Base-by-base conservation (phyloP, 2,113 vertebrate species). In the Catharus bicknelli region DNA sequence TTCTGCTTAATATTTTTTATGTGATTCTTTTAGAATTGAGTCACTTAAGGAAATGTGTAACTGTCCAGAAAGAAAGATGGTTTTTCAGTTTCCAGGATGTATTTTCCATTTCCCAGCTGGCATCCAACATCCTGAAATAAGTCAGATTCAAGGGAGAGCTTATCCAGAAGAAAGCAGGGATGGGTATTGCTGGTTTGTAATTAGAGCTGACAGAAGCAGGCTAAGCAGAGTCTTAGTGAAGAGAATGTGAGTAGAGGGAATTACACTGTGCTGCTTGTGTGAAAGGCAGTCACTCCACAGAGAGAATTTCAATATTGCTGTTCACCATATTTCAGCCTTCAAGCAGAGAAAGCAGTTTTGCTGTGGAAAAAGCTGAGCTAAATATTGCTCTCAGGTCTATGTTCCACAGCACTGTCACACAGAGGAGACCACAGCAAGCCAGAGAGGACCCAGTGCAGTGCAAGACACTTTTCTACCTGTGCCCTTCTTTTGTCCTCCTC, bases 131-230 rank as follows among this genome's bases (percentile, higher is more conserved):
- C 68, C 63, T 80, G 67, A 86, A 90, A 53, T 63, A 83, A 92
- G 53, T 88, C 17, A 82, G 43, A 82, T 72, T 82, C 32, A 76
- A 93, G 48, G 19, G 32, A 83, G 83, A 75, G 26, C 45, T 83
- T 59, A 50, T 45, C 57, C 67, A 85, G 70, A 51, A 83, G 48
- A 53, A 72, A 83, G 19, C 0, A 0, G 59, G 16, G 61, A 18
- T 77, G 58, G 18, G n/a, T 76, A 14, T 20, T 55, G 62, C 72
- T 83, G 79, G 26, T 64, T 83, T 80, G 54, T 88, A 72, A 72
- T 68, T 34, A 48, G 30, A 92, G 34, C 58, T 92, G 89, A 76
- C 80, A 90, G 93, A 86, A 83, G 54, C 72, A 86, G 80, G 58
- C 30, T 88, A 84, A 83, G 54, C 61, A 83, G 50, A 48, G 32